Conservation (phyloP, 2,113 vertebrate species). For the Heloderma charlesbogerti region DNA sequence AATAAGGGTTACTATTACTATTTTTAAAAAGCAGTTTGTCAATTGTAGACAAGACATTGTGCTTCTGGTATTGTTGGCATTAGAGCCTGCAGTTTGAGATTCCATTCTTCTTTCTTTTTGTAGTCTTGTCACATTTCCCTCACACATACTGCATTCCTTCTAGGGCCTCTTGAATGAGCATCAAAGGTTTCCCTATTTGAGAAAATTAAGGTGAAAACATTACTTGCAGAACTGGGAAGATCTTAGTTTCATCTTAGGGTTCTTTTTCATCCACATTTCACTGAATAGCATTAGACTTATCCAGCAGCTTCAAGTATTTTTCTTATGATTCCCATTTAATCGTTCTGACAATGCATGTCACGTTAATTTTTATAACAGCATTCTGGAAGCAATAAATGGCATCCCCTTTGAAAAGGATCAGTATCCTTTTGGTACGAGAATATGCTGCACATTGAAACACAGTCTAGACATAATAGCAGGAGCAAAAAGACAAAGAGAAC, state of each 20-base stretch:
- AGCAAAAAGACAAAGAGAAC: constrained; percentile 74
- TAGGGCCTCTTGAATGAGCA: constrained; percentile 35
- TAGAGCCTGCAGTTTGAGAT: constrained; percentile 11
- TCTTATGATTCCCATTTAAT: constrained; percentile 59
- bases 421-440: constrained; percentile 30
- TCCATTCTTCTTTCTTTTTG: neutral
- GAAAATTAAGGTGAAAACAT: constrained; percentile 36
- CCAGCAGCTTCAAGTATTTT: constrained; percentile 33
- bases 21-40: neutral
- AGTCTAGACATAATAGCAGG: constrained; percentile 62
- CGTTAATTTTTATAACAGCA: constrained; percentile 13
- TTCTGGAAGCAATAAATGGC: constrained; percentile 43
- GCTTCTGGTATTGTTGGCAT: constrained; percentile 15
- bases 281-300: constrained; percentile 20
- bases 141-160: constrained; percentile 15
- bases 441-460: constrained; percentile 61
- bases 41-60: neutral
- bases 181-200: constrained; percentile 27
- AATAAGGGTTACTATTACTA: neutral
- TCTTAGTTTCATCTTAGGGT: neutral
- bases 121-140: constrained; percentile 29
- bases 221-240: constrained; percentile 27
- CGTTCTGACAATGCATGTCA: neutral
- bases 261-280: constrained; percentile 35
- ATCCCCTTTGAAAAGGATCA: constrained; percentile 36